Evolutionary conservation across 2,888 invertebrate species (phyloP), one percentile per base, ranked within the genome.

Genomic region (Omphaloscelis lunosa): DNA sequence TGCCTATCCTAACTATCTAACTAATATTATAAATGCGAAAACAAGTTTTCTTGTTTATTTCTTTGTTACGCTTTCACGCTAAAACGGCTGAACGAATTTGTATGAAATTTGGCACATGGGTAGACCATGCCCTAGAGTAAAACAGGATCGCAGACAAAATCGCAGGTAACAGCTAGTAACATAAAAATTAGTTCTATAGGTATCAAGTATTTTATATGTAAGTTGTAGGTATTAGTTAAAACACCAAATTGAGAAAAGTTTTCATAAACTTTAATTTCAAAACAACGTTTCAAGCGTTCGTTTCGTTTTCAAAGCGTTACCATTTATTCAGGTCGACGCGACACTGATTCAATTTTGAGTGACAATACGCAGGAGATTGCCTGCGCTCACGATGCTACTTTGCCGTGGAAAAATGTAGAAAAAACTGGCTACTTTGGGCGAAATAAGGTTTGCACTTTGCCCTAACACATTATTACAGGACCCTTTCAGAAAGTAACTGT

Each of bases 291-390:
- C n/a, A n/a, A n/a, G n/a, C n/a, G n/a, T n/a, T n/a, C n/a, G n/a
- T n/a, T n/a, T n/a, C n/a, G 27, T 58, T 71, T 71, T 66, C 23
- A 39, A 39, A 58, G 27, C 39, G n/a, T 39, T 62, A 39, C 17
- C 23, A 15, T 56, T 34, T 29, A 34, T 34, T 29, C 17, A 66
- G 34, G n/a, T n/a, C 27, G 56, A 48, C 6, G 8, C 61, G 58
- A 79, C 53, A 71, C 39, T 51, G 62, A 75, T 75, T 80, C 53
- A 71, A 83, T 81, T 71, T 73, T 51, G 39, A 68, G 70, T 67
- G 82, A 77, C 70, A 77, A 45, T 77, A 17, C 45, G 41, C 66
- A 62, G 77, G 63, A 81, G 73, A 81, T 77, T 77, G 41, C 41
- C 34, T 51, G 51, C 58, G 53, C 66, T 58, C 58, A 41, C 53